Conservation (phyloP, 2,888 invertebrate species). For the Amblyjoppa proteus region DNA sequence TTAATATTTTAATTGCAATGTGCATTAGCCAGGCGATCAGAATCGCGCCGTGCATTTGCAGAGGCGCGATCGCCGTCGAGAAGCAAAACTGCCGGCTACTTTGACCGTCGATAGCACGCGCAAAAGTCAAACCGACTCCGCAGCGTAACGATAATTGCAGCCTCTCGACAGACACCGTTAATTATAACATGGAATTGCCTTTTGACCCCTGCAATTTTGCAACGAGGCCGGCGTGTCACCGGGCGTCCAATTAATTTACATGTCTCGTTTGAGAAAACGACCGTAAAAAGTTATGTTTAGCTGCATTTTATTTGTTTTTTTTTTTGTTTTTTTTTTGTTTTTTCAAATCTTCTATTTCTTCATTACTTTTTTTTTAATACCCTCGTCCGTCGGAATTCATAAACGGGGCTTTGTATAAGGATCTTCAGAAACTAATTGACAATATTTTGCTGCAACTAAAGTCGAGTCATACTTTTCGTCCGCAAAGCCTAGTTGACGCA, state of each 20-base stretch:
- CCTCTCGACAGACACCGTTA: not conserved
- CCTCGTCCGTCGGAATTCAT: not conserved
- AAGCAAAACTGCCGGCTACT: not conserved
- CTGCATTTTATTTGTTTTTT: no score
- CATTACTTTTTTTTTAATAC: not conserved
- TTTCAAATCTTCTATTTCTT: not conserved
- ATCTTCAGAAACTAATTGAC: not conserved
- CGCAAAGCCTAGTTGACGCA: not conserved
- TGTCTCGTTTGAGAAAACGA: not conserved
- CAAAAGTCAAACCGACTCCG: not conserved
- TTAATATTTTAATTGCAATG: not conserved
- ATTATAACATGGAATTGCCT: not conserved
- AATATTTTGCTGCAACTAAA: no score
- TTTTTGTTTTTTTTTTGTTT: not conserved
- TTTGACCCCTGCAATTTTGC: not conserved
- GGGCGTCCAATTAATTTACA: conserved; percentile 1
- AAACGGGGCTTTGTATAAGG: not conserved
- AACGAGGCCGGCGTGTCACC: conserved; percentile 4
- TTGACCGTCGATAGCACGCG: not conserved
- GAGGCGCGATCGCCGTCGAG: not conserved
- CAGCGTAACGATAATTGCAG: conserved; percentile 14
- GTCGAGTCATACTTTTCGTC: no score
- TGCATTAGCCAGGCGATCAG: not conserved
- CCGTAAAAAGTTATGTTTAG: not conserved
- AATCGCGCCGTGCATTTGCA: not conserved